Evolutionary conservation across 2,797 vertebrate genomes (phyloP), one percentile per base, ranked within the genome.

Genomic region (Alosa sapidissima): DNA sequence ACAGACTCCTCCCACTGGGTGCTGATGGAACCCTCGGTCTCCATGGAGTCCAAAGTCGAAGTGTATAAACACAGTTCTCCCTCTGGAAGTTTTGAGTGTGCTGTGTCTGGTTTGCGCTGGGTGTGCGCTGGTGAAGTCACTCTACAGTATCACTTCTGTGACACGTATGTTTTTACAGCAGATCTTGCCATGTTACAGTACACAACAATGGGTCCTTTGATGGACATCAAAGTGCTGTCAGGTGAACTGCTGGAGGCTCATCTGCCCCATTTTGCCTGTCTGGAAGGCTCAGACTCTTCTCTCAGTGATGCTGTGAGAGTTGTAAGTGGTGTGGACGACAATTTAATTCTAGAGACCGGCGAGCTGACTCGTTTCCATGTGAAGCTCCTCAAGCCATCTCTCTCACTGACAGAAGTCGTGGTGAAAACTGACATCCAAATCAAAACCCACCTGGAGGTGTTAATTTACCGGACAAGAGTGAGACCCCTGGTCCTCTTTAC

Each of bases 361-460:
- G 36, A 81, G 78, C 7, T 82, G n/a, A 82, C 48, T n/a, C 81
- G 81, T 28, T 82, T 82, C 49, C 81, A 82, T 52, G 49, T 8
- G 7, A 82, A 82, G 81, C 21, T 82, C 52, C 49, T 52, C 47
- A 51, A 52, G 11, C 81, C 81, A 5, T 58, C 16, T 21, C 4
- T 58, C 49, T 82, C 48, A 48, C 41, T 33, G 21, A 54, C 3
- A 14, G 81, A 52, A 13, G 49, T 52, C 14, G 48, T 82, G 13
- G 10, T 82, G 3, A 82, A 52, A 28, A 28, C 14, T 11, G 47
- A 7, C 9, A 21, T 54, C 16, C 24, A 49, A 82, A 3, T 52
- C 1, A 54, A 82, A 49, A 52, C 28, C 7, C 81, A 82, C 48
- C 28, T 49, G 10, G 48, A 82, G 2, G n/a, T 82, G 49, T 28